phyloP scores from a whole-genome alignment of 1,140 invertebrate species.

The Agrypnia vestita region DNA sequence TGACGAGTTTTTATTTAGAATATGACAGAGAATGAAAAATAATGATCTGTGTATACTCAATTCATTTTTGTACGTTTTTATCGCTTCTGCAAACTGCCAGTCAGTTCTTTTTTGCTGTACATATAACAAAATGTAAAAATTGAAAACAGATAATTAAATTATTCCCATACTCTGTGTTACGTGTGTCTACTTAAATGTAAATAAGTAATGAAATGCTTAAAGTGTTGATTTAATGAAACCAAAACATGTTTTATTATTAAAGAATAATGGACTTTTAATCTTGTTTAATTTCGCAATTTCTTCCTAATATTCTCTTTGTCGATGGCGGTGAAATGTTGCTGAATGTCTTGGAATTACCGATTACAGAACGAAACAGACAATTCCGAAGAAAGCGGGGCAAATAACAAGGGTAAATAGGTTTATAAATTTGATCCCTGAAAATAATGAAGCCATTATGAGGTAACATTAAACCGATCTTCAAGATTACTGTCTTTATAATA shows the following conservation, averaged over 20 bases:
- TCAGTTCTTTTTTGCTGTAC: constrained; percentile 7
- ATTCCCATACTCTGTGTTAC: background rate
- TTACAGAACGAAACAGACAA: background rate
- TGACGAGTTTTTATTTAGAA: too few relatives aligned
- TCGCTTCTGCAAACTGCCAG: too few relatives aligned
- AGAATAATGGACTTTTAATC: constrained; percentile 26
- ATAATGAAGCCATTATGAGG: constrained; percentile 42
- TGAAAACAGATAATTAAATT: background rate
- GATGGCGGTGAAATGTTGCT: background rate
- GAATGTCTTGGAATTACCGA: constrained; percentile 12
- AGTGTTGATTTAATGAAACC: constrained; percentile 12
- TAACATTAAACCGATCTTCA: constrained; percentile 36
- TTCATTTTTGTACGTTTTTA: too few relatives aligned
- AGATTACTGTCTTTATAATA: constrained; percentile 38
- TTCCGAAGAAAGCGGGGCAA: background rate
- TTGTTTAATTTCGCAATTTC: background rate
- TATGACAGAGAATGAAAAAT: too few relatives aligned
- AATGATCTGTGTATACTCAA: too few relatives aligned
- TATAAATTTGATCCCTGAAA: constrained; percentile 35
- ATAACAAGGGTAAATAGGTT: constrained; percentile 38
- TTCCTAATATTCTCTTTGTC: background rate
- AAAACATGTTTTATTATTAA: constrained; percentile 36
- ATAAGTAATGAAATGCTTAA: background rate
- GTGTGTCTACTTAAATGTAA: background rate
- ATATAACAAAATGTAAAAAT: constrained; percentile 31